Percentiles rank a stretch among this genome's conserved stretches.
phyloP scores from a whole-genome alignment of 2,888 invertebrate species.

The Alcis repandata region DNA sequence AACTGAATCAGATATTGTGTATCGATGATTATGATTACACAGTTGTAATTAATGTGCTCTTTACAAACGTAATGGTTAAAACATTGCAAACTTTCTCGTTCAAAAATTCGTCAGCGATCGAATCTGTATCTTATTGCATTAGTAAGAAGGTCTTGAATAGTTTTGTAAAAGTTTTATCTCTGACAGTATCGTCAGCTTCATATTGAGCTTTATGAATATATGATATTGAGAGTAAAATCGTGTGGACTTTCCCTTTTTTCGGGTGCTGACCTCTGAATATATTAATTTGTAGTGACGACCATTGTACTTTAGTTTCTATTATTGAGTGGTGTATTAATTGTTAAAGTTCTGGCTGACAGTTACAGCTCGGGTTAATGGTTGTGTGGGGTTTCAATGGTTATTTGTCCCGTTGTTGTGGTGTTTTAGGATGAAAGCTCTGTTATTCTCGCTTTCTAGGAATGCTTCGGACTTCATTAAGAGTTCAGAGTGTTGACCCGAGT shows the following conservation, averaged over 20 bases:
- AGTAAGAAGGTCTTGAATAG: constrained; percentile 38
- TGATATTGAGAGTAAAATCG: constrained; percentile 49
- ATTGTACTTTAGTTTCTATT: constrained; percentile 82
- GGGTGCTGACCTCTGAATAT: constrained; percentile 79
- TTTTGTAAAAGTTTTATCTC: constrained; percentile 3
- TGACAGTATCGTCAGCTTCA: constrained; percentile 30
- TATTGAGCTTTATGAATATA: constrained; percentile 45
- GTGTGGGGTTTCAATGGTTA: constrained; percentile 73
- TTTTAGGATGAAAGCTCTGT: constrained; percentile 68
- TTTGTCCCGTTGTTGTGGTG: constrained; percentile 73
- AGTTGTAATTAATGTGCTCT: constrained; percentile 65
- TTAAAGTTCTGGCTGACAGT: constrained; percentile 78
- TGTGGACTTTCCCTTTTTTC: constrained; percentile 52
- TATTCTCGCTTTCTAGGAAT: constrained; percentile 54
- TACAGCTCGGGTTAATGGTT: constrained; percentile 77
- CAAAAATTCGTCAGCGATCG: constrained; percentile 16
- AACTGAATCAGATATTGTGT: neutral
- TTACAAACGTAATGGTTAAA: constrained; percentile 64
- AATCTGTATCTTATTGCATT: constrained; percentile 43
- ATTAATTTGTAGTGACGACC: constrained; percentile 79
- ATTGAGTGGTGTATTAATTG: constrained; percentile 78
- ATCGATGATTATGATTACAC: constrained; percentile 56
- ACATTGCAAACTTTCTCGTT: constrained; percentile 53
- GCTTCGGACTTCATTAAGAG: constrained; percentile 57
- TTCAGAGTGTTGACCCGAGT: constrained; percentile 59